Evolutionary conservation across 2,113 vertebrate genomes (phyloP), one percentile per base, ranked within the genome.

Genomic region (Bubo bubo): DNA sequence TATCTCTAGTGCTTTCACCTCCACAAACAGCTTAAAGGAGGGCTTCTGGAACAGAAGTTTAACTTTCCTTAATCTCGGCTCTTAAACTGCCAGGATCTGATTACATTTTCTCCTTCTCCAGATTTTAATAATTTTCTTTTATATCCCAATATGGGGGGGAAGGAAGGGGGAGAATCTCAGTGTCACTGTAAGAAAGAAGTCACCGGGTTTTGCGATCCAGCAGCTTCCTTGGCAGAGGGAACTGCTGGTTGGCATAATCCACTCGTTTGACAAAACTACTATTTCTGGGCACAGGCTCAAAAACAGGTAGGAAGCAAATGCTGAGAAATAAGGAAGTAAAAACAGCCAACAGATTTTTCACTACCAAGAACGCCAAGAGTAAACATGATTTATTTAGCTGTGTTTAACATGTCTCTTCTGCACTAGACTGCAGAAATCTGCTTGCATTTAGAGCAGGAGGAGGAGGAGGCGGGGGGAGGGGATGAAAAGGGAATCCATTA

Each of bases 221-320:
- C 98, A 98, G 98, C 97, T 98, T 97, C 97, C 95, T 98, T 98
- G 98, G 98, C 98, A 98, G 96, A 86, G 72, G 85, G 92, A 94
- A 91, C 94, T 97, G 97, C 98, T 97, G 98, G 97, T 97, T 98
- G 98, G 98, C 98, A 98, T 97, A 97, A 98, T 97, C 95, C 92
- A 96, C 97, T 98, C 97, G 43, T 97, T 98, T 98, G 98, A 98
- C 98, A 98, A 98, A 99, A 98, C 98, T 98, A 98, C 98, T 98
- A 98, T 98, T 98, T 98, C 98, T 98, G 98, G 99, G 98, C 98
- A 99, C 96, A 14, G 81, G 72, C 98, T 99, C 98, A 99, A 99
- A 98, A 98, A 98, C 98, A 99, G 98, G 99, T 99, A 99, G 98
- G 98, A 98, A 98, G 98, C 98, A 98, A 99, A 98, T 96, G 98